Base-by-base conservation (phyloP, 2,113 vertebrate species). In the Dicaeum eximium region DNA sequence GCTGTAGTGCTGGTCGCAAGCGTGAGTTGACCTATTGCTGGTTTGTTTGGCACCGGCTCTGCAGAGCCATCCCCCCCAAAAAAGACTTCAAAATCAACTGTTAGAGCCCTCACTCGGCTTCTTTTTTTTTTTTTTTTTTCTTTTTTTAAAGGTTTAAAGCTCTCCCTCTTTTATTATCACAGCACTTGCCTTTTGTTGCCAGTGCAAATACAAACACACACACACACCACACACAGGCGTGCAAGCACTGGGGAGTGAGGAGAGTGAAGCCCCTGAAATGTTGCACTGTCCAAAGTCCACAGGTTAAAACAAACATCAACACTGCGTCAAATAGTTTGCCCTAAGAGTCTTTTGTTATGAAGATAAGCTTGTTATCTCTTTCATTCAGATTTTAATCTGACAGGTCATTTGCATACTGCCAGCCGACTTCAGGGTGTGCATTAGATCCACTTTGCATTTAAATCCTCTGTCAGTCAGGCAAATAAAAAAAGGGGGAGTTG, bases 271-370 rank as follows among this genome's bases (percentile, higher is more conserved):
- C 92, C 93, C 92, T 90, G 87, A 97, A 95, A 97, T 97, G 96
- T 94, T 95, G 97, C 95, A 92, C 96, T 96, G 92, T 92, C 84
- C 94, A 77, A 88, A 97, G 96, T 97, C 97, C 80, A 58, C 73
- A 93, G 97, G 97, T 98, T 97, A 97, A 98, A 98, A 98, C 97
- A 98, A 98, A 98, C 97, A 98, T 97, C 97, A 97, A 98, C 97
- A 97, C 93, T 56, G 92, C 95, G 93, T 96, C 93, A 91, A 96
- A 97, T 94, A 93, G 96, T 97, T 97, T 96, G 97, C 94, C 95
- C n/a, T 95, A 96, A 97, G 93, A 94, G 85, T 95, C 97, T 97
- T 98, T 98, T 98, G 97, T 98, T 98, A 98, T 98, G 98, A 97
- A 98, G 97, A 98, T 98, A 97, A 89, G 98, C 96, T 96, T 97